Evolutionary conservation across 1,140 invertebrate species (phyloP).

Genomic region (Hormaphis cornu): DNA sequence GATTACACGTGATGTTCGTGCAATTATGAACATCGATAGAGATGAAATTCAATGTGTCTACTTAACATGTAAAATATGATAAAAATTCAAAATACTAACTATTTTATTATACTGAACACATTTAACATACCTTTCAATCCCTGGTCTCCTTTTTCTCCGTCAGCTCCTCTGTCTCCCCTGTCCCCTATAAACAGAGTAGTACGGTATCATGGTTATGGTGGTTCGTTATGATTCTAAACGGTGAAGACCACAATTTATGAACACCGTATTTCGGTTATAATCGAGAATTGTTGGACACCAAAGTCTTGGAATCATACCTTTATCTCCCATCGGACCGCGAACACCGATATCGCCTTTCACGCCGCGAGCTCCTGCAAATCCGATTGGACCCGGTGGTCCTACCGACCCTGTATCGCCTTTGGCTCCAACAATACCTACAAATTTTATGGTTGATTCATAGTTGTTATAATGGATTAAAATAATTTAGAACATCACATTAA

Average conservation of each 20-base stretch:
- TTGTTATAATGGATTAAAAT: background rate
- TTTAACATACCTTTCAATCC: slow-evolving; percentile 48
- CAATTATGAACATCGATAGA: too few species aligned
- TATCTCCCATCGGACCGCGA: slow-evolving; percentile 56
- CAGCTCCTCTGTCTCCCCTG: slow-evolving; percentile 56
- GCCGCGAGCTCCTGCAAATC: slow-evolving; percentile 64
- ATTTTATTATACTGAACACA: background rate
- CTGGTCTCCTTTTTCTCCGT: slow-evolving; percentile 67
- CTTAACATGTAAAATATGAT: too few species aligned
- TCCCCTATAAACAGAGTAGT: slow-evolving; percentile 41
- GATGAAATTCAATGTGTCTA: too few species aligned
- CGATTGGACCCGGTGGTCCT: slow-evolving; percentile 59
- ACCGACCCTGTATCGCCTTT: slow-evolving; percentile 57
- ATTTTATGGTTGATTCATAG: background rate
- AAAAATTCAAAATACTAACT: too few species aligned
- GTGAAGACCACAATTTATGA: too few species aligned
- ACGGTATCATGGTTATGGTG: too few species aligned
- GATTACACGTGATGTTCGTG: too few species aligned
- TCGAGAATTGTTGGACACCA: too few species aligned
- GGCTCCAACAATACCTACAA: slow-evolving; percentile 51
- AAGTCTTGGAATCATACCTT: slow-evolving; percentile 44
- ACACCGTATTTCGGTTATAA: background rate
- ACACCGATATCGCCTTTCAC: slow-evolving; percentile 67
- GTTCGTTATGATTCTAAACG: too few species aligned
- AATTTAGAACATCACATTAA: too few species aligned